Base-by-base conservation (phyloP, 2,113 vertebrate genomes). In the Struthio camelus region DNA sequence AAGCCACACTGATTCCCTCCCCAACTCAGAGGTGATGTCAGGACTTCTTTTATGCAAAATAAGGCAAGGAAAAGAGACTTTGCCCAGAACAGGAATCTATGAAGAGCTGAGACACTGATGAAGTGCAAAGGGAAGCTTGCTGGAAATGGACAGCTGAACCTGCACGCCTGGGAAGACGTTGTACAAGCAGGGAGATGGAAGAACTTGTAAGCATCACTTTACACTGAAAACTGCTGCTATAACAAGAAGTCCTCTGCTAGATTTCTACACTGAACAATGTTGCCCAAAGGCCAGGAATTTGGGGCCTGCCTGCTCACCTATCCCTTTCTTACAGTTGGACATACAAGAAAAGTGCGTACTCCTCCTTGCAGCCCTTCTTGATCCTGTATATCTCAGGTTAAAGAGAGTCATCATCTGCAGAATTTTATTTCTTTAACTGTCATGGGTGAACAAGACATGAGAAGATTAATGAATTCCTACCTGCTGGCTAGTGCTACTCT, bases 281-380 rank as follows among this genome's bases (percentile, higher is more conserved):
- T 13, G 36, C 40, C 11, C 30, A 44, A n/a, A 27, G 19, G 24
- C 10, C 53, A 78, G 22, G 36, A 51, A 13, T 56, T 44, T 3
- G 66, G 22, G 22, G n/a, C 4, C 34, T 36, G 28, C 30, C 34
- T 83, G 79, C 58, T 87, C 71, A 85, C 9, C 15, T 66, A 30
- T 69, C 10, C 38, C n/a, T 32, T 36, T 24, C 70, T 72, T n/a
- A 44, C 2, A 36, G 15, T 34, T 0, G 56, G 54, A 54, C 16
- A 3, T 0, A 19, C 0, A 1, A 40, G 77, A 18, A 66, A 67
- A n/a, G 8, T 3, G 11, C 14, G 50, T 50, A 19, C 0, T 46
- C 20, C 0, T 46, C 20, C 32, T 66, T 79, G 19, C 81, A 84
- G 40, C 22, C 30, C 14, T 71, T 59, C 56, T 27, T 23, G 34